Evolutionary conservation across 2,113 vertebrate genomes (phyloP).

Genomic region (Jaculus jaculus): DNA sequence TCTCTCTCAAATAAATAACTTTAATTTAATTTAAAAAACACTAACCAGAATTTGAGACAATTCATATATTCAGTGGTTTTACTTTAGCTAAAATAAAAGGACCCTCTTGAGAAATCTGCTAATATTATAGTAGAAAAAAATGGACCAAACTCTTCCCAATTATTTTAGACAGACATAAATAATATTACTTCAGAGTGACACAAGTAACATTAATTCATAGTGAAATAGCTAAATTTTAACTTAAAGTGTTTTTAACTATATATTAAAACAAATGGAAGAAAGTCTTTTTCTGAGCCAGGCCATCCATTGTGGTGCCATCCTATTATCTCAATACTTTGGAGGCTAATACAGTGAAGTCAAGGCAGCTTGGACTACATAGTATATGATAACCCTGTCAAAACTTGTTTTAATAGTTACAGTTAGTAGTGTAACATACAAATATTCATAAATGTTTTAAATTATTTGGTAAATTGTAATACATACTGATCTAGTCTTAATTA

Average conservation of each 20-base stretch:
- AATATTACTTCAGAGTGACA: not conserved
- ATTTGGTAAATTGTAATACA: constrained; percentile 33
- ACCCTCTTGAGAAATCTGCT: constrained; percentile 13
- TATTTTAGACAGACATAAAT: not conserved
- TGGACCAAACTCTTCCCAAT: not conserved
- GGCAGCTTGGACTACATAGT: not conserved
- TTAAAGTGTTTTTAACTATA: constrained; percentile 20
- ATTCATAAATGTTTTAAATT: constrained; percentile 3
- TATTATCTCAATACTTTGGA: not conserved
- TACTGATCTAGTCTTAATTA: constrained; percentile 21
- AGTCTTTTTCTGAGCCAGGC: not conserved
- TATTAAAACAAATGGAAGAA: constrained; percentile 38
- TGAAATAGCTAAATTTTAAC: constrained; percentile 9
- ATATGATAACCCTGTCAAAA: not conserved
- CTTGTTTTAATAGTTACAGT: not conserved
- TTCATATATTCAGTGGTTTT: not conserved
- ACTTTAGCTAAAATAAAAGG: constrained; percentile 31
- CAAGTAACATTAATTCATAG: constrained; percentile 17
- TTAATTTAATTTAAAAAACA: constrained; percentile 28
- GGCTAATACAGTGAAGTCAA: not conserved
- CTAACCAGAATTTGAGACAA: constrained; percentile 6
- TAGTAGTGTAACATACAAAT: not conserved
- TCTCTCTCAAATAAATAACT: too few species aligned
- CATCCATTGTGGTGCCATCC: not conserved
- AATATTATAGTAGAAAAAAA: not conserved